Percentiles rank a stretch among this genome's conserved stretches.
Evolutionary conservation across 2,888 invertebrate species (phyloP).

Genomic region (Latrodectus hesperus): DNA sequence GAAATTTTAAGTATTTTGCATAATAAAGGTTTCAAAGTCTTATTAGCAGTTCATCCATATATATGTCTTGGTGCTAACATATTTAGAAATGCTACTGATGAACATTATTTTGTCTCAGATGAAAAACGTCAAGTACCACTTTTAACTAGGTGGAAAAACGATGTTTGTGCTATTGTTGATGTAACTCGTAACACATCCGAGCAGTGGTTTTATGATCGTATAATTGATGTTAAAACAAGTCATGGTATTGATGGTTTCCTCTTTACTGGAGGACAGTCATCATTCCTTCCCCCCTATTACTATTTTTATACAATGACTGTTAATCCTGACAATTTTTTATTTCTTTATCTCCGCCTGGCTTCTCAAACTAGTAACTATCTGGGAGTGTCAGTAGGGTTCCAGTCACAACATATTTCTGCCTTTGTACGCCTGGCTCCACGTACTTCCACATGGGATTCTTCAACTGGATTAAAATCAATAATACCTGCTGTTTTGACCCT

Average conservation of each 20-base stretch:
- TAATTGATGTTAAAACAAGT: slow-evolving; percentile 82
- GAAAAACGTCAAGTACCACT: slow-evolving; percentile 79
- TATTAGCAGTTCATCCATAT: slow-evolving; percentile 92
- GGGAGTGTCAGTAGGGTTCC: slow-evolving; percentile 88
- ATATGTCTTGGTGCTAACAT: slow-evolving; percentile 86
- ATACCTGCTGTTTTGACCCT: slow-evolving; percentile 91
- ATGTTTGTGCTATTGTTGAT: slow-evolving; percentile 87
- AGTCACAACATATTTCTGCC: slow-evolving; percentile 87
- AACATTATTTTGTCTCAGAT: slow-evolving; percentile 72
- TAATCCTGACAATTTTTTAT: slow-evolving; percentile 89
- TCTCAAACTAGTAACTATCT: slow-evolving; percentile 78
- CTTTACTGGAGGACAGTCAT: slow-evolving; percentile 87
- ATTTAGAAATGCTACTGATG: slow-evolving; percentile 85
- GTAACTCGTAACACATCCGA: slow-evolving; percentile 87
- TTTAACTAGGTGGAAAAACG: slow-evolving; percentile 86
- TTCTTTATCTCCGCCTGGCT: slow-evolving; percentile 70
- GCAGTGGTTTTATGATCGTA: slow-evolving; percentile 85
- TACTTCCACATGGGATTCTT: slow-evolving; percentile 87
- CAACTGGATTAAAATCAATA: slow-evolving; percentile 82
- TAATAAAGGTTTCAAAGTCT: slow-evolving; percentile 88
- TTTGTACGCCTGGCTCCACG: slow-evolving; percentile 90
- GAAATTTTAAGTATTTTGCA: slow-evolving; percentile 87
- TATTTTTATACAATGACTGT: slow-evolving; percentile 81
- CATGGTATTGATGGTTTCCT: slow-evolving; percentile 89
- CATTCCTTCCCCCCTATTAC: slow-evolving; percentile 90